These are phyloP conservation scores for Cuculus canorus DNA, from an alignment of 2,797 vertebrate genomes.

Conservation along the genomic window DNA sequence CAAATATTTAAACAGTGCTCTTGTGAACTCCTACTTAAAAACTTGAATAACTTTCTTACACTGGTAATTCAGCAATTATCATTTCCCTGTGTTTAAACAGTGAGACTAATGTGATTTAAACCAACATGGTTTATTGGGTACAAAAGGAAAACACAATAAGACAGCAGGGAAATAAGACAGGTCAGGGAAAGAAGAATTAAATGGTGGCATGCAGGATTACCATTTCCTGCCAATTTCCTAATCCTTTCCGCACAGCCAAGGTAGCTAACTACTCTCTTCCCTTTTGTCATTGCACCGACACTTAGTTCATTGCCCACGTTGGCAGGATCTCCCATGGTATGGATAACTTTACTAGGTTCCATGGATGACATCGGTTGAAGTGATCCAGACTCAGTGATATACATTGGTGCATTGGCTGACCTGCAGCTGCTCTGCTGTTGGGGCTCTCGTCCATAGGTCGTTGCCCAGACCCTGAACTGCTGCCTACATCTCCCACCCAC, in stretches of 20 bases:
- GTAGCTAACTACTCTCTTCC: not conserved
- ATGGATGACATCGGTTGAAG: not conserved
- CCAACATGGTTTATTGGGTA: not conserved
- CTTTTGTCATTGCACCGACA: not conserved
- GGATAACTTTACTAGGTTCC: not conserved
- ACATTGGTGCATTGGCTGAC: rapidly evolving
- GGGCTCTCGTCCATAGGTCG: rapidly evolving
- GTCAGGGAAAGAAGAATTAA: not conserved
- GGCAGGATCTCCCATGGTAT: not conserved
- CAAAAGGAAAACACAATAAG: not conserved
- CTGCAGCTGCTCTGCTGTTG: not conserved
- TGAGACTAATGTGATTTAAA: not conserved
- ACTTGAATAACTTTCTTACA: not conserved
- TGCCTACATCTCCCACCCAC: not conserved
- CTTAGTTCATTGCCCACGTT: not conserved
- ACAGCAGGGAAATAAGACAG: too few relatives aligned
- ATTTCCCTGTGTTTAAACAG: not conserved
- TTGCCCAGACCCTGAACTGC: not conserved
- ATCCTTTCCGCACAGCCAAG: not conserved
- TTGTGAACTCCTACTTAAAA: not conserved
- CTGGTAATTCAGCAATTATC: not conserved
- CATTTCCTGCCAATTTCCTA: not conserved
- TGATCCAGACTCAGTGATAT: not conserved
- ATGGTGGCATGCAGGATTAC: not conserved
- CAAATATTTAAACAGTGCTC: not conserved